Base-by-base conservation (phyloP, 1,140 invertebrate genomes). In the Bombyx mandarina region DNA sequence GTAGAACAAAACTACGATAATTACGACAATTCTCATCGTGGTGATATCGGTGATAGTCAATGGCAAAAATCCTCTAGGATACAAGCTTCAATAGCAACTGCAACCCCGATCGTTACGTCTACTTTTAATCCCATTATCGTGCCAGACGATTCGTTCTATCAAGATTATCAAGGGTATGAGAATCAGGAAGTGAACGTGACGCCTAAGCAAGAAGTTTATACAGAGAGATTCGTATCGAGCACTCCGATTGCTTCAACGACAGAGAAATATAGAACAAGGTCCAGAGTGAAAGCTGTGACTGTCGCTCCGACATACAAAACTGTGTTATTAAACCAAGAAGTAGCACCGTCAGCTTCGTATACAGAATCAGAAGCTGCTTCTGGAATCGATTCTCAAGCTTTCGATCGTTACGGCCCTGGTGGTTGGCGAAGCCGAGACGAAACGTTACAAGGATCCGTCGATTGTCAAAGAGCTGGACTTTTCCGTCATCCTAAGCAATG, bases 401-500 rank as follows among this genome's bases (percentile, higher is more conserved):
- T 90, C 54, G 89, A 92, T 63, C 77, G 89, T 8, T 91, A 90
- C 61, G 89, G 89, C 10, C 88, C 89, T 0, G 90, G 87, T 7
- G 90, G 89, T 12, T 81, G 78, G 71, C 82, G 90, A 71, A 76
- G 86, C 59, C 75, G 84, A 62, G 89, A 91, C 35, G 90, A 92
- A 58, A 89, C 89, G 2, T 76, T 93, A 22, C 88, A 92, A 62
- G 91, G 91, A n/a, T 89, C 88, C 2, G 75, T 90, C 5, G 91
- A 94, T 42, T 96, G 94, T 72, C 91, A 93, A 60, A 88, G 94
- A 70, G 90, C 94, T 6, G 95, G 95, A 69, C 88, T 96, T 0
- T 96, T 96, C 88, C 89, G 94, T 72, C 94, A 96, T 76, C 95
- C 95, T 0, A 92, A 92, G 56, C 90, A 93, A 59, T 96, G 95